A percentile compares a stretch with the other conserved stretches of the same genome.
Evolutionary conservation across 2,113 vertebrate genomes (phyloP).

Genomic region (Toxotes chatareus): DNA sequence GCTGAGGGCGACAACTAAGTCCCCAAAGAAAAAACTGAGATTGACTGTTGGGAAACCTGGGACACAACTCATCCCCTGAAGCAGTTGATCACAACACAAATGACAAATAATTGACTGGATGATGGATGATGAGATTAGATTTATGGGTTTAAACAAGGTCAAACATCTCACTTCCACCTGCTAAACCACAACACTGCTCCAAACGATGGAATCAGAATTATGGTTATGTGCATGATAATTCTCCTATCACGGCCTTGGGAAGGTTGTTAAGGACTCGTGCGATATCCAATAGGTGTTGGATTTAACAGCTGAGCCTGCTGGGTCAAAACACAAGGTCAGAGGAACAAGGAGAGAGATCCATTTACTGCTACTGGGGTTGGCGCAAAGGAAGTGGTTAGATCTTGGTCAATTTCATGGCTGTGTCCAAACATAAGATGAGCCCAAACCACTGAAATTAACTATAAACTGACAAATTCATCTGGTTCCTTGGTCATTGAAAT

Average conservation of each 20-base stretch:
- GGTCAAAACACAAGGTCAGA: conserved; percentile 82
- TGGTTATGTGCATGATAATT: conserved; percentile 80
- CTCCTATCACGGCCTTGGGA: conserved; percentile 74
- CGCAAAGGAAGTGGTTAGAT: conserved; percentile 33
- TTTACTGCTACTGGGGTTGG: conserved; percentile 50
- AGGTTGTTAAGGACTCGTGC: conserved; percentile 81
- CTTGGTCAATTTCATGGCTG: conserved; percentile 5
- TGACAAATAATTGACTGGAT: conserved; percentile 84
- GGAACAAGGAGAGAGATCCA: conserved; percentile 52
- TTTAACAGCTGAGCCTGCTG: conserved; percentile 77
- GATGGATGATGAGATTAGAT: conserved; percentile 83
- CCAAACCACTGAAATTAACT: neutral
- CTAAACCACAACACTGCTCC: conserved; percentile 77
- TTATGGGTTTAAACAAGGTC: conserved; percentile 84
- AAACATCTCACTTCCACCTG: conserved; percentile 80
- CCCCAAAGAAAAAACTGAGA: conserved; percentile 74
- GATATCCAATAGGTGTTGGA: conserved; percentile 78
- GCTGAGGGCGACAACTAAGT: conserved; percentile 67
- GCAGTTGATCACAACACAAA: conserved; percentile 82
- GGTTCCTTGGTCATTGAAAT: neutral
- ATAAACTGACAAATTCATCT: neutral
- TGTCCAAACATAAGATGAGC: neutral
- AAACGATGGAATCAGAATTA: conserved; percentile 74
- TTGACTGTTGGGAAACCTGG: conserved; percentile 72
- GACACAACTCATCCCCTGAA: conserved; percentile 76